A percentile compares a stretch with the other conserved stretches of the same genome.
phyloP scores from a whole-genome alignment of 2,888 invertebrate genomes.

The Agapostemon virescens region DNA sequence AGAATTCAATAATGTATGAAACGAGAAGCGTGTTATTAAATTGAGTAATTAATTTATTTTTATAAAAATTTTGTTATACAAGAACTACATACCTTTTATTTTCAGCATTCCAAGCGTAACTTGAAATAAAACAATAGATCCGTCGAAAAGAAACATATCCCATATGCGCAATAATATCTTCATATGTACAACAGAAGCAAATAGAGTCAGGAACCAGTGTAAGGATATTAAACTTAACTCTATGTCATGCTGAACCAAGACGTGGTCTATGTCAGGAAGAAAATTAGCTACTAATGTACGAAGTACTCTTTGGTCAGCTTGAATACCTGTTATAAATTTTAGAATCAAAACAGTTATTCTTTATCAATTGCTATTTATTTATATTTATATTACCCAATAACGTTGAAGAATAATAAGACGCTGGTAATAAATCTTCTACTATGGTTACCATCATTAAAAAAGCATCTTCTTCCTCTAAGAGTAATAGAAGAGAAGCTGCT shows the following conservation, averaged over 20 bases:
- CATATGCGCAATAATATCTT: constrained; percentile 95
- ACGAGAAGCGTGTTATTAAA: neutral
- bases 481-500: constrained; percentile 93
- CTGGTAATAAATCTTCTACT: constrained; percentile 98
- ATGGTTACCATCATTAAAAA: constrained; percentile 99
- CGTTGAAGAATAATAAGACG: constrained; percentile 97
- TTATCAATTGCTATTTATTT: neutral
- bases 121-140: constrained; percentile 96
- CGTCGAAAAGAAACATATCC: constrained; percentile 98
- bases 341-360: neutral
- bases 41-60: neutral
- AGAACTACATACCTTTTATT: constrained; percentile 82
- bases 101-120: constrained; percentile 96
- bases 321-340: constrained; percentile 84
- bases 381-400: constrained; percentile 84
- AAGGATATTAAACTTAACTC: constrained; percentile 97
- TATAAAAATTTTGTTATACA: neutral
- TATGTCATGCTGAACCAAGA: constrained; percentile 96
- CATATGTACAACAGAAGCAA: constrained; percentile 98
- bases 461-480: constrained; percentile 98
- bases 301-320: constrained; percentile 98
- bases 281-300: constrained; percentile 94
- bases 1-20: neutral
- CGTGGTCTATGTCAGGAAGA: constrained; percentile 93
- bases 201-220: constrained; percentile 98